Base-by-base conservation (phyloP, 2,888 invertebrate species). In the Melinopterus prodromus region DNA sequence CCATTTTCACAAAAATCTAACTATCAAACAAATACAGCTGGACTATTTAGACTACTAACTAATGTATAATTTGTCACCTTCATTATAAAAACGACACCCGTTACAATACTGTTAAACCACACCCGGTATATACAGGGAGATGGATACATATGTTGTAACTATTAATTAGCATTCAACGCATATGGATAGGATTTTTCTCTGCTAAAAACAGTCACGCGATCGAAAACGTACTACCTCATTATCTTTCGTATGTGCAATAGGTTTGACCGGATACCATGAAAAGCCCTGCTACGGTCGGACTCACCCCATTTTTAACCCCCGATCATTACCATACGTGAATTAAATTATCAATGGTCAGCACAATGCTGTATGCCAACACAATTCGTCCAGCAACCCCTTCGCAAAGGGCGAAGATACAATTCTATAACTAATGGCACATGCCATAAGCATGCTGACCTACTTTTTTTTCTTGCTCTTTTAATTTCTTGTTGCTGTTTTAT, bases 281-380 rank as follows among this genome's bases (percentile, higher is more conserved):
- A 53, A 7, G 7, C 53, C 53, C 53, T 53, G 7, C 53, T 12
- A 53, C 12, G 53, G 53, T 53, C 53, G 9, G 53, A 9, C 53
- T 53, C 53, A 53, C 53, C 53, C 53, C 53, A 53, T 53, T 53
- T 53, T 53, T 53, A 53, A 7, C 53, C 53, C 53, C 12, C 9
- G 9, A 53, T 53, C 53, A 53, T 53, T 53, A 53, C 53, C 53
- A 53, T 53, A 53, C 53, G 53, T 53, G 53, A 53, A 53, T 53
- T 53, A 53, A 53, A 53, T 53, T 53, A 53, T 53, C 53, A 53
- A 53, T 53, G 53, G 53, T 53, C 53, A 53, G 53, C 53, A 53
- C 53, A 53, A 53, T 12, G 5, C 53, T 53, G 53, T 53, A 53
- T 12, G 7, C 3, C 26, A 53, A 53, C 53, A 53, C 53, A 53